Evolutionary conservation across 2,888 invertebrate genomes (phyloP), one percentile per base, ranked within the genome.

Genomic region (Hedya salicella): DNA sequence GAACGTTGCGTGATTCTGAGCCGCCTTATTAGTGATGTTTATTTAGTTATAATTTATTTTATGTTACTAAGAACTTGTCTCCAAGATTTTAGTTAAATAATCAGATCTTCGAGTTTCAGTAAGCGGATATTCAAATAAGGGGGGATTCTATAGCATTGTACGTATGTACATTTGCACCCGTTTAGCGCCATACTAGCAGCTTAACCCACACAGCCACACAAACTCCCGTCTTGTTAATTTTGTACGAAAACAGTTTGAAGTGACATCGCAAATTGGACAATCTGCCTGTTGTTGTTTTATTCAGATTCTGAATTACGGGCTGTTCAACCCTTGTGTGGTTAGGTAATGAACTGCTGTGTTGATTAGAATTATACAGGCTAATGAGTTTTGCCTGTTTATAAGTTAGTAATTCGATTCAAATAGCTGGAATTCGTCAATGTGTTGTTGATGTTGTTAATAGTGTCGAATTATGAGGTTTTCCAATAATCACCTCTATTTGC

Each of bases 161-260:
- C 30, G 19, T 56, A 56, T 25, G 56, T 30, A 30, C 8, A 16
- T 30, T 42, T 25, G 25, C 17, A 36, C 44, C 25, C 30, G 42
- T 30, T 30, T 16, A 2, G 46, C 44, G 36, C 42, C n/a, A n/a
- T 19, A 5, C n/a, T 30, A 30, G 21, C 40, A 56, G 52, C 59
- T 60, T 60, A 65, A 46, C 59, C 59, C 65, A 30, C 46, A 54
- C 53, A 61, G 48, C 54, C 66, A 21, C 60, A 40, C 21, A 39
- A 60, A 59, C 63, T 59, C 39, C 21, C 59, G 50, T 52, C 53
- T 68, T 63, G 68, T 68, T 68, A 68, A 68, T 68, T 68, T 63
- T 63, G 63, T 60, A 54, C 59, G 64, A 64, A 68, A 68, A 68
- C 68, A 68, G 57, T 66, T 66, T 66, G 66, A 66, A 66, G 66